Evolutionary conservation across 2,797 vertebrate species (phyloP).

Genomic region (Semaprochilodus insignis): DNA sequence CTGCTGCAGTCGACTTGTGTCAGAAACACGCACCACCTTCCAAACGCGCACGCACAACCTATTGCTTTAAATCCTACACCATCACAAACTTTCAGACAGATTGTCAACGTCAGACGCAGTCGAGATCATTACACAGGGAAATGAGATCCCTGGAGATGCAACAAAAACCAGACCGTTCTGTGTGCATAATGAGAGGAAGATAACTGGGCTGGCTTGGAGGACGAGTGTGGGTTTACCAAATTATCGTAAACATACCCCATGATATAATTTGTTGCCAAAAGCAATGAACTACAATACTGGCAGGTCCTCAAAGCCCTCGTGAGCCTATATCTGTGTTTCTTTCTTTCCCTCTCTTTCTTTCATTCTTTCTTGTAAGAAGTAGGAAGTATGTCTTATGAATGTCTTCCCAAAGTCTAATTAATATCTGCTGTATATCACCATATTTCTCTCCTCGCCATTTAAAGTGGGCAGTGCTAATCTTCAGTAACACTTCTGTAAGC

Average conservation of each 20-base stretch:
- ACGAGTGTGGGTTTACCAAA: slow-evolving; percentile 29
- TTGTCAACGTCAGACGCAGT: slow-evolving; percentile 10
- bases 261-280: too few species aligned
- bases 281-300: too few species aligned
- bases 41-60: neutral
- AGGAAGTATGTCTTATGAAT: too few species aligned
- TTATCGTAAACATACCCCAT: neutral
- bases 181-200: neutral
- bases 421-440: too few species aligned
- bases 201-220: slow-evolving; percentile 6
- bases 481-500: too few species aligned
- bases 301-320: too few species aligned
- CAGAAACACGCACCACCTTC: neutral
- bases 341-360: too few species aligned
- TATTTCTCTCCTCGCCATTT: too few species aligned
- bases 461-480: too few species aligned
- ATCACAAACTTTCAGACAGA: slow-evolving; percentile 20
- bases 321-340: too few species aligned
- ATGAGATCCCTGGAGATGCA: slow-evolving; percentile 7
- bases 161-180: slow-evolving; percentile 1
- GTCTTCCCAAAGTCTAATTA: too few species aligned
- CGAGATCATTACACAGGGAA: slow-evolving; percentile 16
- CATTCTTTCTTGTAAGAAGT: too few species aligned
- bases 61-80: neutral
- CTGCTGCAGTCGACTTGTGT: neutral